Base-by-base conservation (phyloP, 2,113 vertebrate species). In the Calonectris borealis region DNA sequence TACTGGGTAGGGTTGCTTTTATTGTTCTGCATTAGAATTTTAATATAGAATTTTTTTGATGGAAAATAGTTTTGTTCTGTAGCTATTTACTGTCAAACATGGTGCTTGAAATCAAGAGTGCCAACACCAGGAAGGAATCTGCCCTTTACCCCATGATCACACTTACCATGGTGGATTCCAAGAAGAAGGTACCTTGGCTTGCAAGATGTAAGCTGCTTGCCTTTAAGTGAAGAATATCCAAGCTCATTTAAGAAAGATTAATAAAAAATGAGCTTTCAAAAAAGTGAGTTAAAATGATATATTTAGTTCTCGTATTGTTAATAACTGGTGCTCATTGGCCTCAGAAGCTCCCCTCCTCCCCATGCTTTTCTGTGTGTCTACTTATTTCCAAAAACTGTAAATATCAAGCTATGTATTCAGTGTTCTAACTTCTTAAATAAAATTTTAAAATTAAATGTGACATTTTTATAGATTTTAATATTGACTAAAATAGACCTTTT, bases 361-460 rank as follows among this genome's bases (percentile, higher is more conserved):
- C 13, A 11, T 64, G 58, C 19, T 68, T 76, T 96, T 91, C 21
- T 83, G 7, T 68, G 42, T 83, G 40, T 60, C 55, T 76, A 34
- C 57, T 83, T 96, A n/a, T 87, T 95, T 87, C 4, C 48, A 44
- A 66, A 93, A 89, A 79, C 21, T 76, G 78, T 75, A 95, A 96
- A 96, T 96, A 96, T 54, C 92, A 96, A 93, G 90, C 87, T 83
- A 61, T 72, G 55, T 69, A 57, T 73, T 95, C 6, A 7, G 29
- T 86, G 8, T 46, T 86, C 57, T 78, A 94, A 90, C 83, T 95
- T 95, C 75, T 83, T 2, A 95, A 94, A 90, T 80, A 76, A 36
- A 54, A 91, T 83, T 85, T 87, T 90, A 95, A 95, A 94, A 94
- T 95, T 90, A 96, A 95, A 95, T 83, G 68, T 96, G 91, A 91